These are phyloP conservation scores for Nephrotoma appendiculata DNA, from an alignment of 2,888 invertebrate genomes.

Conservation along the genomic window DNA sequence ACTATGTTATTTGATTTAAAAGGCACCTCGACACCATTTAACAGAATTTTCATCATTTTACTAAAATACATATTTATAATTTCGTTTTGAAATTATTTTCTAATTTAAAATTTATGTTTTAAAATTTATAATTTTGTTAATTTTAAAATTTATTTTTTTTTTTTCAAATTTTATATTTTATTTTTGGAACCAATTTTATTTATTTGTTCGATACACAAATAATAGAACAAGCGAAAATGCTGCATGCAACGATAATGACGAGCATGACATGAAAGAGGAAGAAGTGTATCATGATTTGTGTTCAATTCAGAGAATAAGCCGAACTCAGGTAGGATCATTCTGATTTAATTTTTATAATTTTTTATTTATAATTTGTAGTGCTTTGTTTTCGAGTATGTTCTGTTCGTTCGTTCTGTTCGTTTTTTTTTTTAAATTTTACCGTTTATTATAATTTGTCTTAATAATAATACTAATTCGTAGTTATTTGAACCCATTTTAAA, in stretches of 20 bases:
- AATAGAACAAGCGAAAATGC: conserved; percentile 39
- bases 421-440: background rate
- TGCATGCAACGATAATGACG: conserved; percentile 32
- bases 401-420: background rate
- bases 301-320: conserved; percentile 46
- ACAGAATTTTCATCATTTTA: background rate
- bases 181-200: background rate
- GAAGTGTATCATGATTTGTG: conserved; percentile 92
- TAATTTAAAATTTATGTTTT: conserved; percentile 6
- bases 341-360: conserved; percentile 9
- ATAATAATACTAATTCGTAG: background rate
- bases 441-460: background rate
- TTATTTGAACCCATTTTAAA: background rate
- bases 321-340: conserved; percentile 33
- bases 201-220: conserved; percentile 1
- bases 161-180: conserved; percentile 8
- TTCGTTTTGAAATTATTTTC: background rate
- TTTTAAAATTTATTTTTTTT: conserved; percentile 1
- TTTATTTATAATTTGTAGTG: conserved; percentile 1
- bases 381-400: background rate
- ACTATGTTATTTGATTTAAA: too few relatives aligned
- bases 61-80: conserved; percentile 12
- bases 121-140: background rate
- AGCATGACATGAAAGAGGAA: conserved; percentile 52
- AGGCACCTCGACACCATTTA: background rate